Evolutionary conservation across 2,888 invertebrate genomes (phyloP), one percentile per base, ranked within the genome.

Genomic region (Lithodes maja): DNA sequence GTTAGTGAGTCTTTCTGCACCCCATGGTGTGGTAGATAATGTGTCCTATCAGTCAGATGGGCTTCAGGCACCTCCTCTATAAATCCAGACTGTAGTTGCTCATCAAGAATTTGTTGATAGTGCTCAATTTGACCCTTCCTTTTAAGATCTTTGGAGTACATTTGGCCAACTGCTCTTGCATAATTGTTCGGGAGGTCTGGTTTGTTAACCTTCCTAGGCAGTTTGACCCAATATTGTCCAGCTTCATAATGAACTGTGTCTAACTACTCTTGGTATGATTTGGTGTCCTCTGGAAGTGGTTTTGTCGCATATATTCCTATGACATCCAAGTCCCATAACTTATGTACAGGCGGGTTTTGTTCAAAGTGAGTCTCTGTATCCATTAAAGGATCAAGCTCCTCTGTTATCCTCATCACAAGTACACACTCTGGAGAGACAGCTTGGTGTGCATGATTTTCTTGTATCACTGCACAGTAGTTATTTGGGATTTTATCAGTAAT

Each of bases 141-240:
- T 55, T 82, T n/a, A 68, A 82, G 50, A 12, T 69, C 68, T 49
- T 82, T 82, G 12, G 49, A 69, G 33, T 82, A 15, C 68, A 82
- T 82, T 9, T 82, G 82, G 12, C 82, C 82, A 1, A 68, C 12
- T 49, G 82, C 33, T 15, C 15, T 33, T 33, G 9, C 1, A 12
- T 82, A 82, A 50, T 82, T 82, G n/a, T 68, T 61, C 7, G 82
- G 68, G 17, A 82, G 68, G 68, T 9, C 49, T 17, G 82, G 82
- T n/a, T 82, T 61, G 50, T 82, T 82, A 2, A 69, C 5, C 49
- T 68, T 82, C 61, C 49, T 68, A 5, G 82, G 68, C 12, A 82
- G 15, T 68, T 49, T 82, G 3, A 82, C 82, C 82, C 82, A 82
- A 50, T 82, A 82, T 49, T 82, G 61, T 68, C 82, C 69, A n/a